phyloP scores from a whole-genome alignment of 2,888 invertebrate species.

The Pandemis cinnamomeana region DNA sequence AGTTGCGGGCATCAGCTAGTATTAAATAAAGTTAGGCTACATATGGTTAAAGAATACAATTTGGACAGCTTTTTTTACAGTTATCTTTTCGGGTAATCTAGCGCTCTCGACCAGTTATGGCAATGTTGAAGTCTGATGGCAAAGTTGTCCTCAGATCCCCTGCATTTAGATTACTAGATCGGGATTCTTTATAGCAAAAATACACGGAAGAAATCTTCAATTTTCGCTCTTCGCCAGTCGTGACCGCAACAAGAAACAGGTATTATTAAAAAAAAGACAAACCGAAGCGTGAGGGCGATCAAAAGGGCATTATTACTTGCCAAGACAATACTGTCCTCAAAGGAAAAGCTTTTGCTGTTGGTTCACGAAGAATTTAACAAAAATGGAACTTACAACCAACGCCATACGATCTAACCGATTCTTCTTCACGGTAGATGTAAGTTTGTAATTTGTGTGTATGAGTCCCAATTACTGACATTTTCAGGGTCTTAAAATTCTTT shows the following conservation, averaged over 20 bases:
- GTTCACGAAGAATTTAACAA: not conserved
- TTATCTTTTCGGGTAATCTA: no score
- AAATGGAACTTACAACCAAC: slow-evolving; percentile 42
- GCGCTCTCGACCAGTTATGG: no score
- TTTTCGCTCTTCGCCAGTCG: slow-evolving; percentile 6
- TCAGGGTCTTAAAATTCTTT: slow-evolving; percentile 51
- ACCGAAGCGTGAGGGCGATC: slow-evolving; percentile 26
- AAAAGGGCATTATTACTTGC: slow-evolving; percentile 29
- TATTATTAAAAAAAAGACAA: slow-evolving; percentile 32
- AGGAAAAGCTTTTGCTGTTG: slow-evolving; percentile 3
- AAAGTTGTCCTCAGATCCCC: no score
- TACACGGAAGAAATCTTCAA: not conserved
- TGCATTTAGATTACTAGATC: no score
- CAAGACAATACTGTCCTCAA: slow-evolving; percentile 27
- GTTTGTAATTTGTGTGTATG: slow-evolving; percentile 47
- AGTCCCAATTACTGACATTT: slow-evolving; percentile 56
- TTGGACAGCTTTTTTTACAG: no score
- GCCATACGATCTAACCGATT: not conserved
- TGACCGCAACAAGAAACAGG: not conserved
- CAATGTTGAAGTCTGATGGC: no score
- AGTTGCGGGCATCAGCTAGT: no score
- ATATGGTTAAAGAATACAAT: no score
- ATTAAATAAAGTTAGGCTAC: no score
- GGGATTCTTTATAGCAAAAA: not conserved
- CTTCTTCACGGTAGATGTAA: not conserved